These are phyloP conservation scores for Mimas tiliae DNA, from an alignment of 2,888 invertebrate species.

Conservation along the genomic window DNA sequence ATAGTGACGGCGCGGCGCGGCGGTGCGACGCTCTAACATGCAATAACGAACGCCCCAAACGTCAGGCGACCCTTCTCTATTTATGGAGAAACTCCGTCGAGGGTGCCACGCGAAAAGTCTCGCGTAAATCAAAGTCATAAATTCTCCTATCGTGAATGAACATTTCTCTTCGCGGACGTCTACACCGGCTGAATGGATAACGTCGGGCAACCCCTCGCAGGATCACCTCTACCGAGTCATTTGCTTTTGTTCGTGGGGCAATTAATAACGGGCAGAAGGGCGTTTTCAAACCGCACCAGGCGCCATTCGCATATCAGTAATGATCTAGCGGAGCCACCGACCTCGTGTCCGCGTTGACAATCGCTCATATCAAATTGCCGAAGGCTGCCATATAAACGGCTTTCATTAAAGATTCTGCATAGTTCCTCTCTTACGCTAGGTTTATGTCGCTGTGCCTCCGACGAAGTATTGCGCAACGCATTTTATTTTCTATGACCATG, in stretches of 20 bases:
- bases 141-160: conserved; percentile 83
- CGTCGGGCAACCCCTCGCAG: conserved; percentile 76
- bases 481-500: no score
- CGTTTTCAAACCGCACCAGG: conserved; percentile 74
- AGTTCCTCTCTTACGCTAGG: neutral
- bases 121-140: conserved; percentile 83
- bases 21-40: conserved; percentile 62
- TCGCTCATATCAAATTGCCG: conserved; percentile 70
- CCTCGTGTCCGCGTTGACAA: conserved; percentile 59
- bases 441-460: neutral
- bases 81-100: conserved; percentile 65
- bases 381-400: neutral
- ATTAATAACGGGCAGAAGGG: conserved; percentile 82
- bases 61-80: conserved; percentile 78
- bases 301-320: conserved; percentile 78
- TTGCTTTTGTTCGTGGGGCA: conserved; percentile 83
- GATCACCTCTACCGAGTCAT: conserved; percentile 83
- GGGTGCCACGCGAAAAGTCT: conserved; percentile 76
- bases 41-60: conserved; percentile 68
- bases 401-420: neutral
- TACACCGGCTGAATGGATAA: conserved; percentile 81
- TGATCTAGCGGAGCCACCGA: conserved; percentile 70
- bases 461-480: no score
- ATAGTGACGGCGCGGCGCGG: conserved; percentile 68
- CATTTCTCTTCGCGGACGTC: conserved; percentile 83